These are phyloP conservation scores for Crotalus helleri DNA, from an alignment of 2,113 vertebrate species.

Conservation along the genomic window DNA sequence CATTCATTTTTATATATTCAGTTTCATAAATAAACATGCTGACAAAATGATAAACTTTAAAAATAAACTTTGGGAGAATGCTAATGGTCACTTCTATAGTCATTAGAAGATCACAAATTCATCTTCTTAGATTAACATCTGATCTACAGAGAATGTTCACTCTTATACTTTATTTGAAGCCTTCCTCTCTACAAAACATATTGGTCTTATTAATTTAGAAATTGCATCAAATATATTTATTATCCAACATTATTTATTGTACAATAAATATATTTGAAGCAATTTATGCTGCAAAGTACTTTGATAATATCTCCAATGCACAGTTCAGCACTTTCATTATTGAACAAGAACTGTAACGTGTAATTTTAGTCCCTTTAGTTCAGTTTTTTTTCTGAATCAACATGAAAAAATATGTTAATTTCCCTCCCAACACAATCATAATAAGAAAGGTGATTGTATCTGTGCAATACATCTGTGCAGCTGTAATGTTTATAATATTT, in stretches of 20 bases:
- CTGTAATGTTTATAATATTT: conserved; percentile 15
- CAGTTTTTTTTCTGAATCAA: neutral
- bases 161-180: neutral
- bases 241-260: neutral
- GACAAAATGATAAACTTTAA: neutral
- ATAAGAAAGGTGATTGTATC: conserved; percentile 8
- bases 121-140: neutral
- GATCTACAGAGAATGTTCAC: neutral
- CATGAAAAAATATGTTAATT: conserved; percentile 32
- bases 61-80: neutral
- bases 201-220: neutral
- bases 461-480: neutral
- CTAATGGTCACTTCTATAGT: neutral
- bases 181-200: neutral
- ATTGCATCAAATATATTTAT: conserved; percentile 7
- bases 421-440: neutral
- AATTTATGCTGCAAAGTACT: neutral
- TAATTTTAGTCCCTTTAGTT: conserved; percentile 5
- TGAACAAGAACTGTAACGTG: neutral
- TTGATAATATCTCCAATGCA: neutral
- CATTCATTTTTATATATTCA: neutral
- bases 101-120: neutral
- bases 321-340: neutral
- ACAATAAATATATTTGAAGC: no score
- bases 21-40: neutral